phyloP scores from a whole-genome alignment of 2,888 invertebrate genomes.

The Mechanitis messenoides region DNA sequence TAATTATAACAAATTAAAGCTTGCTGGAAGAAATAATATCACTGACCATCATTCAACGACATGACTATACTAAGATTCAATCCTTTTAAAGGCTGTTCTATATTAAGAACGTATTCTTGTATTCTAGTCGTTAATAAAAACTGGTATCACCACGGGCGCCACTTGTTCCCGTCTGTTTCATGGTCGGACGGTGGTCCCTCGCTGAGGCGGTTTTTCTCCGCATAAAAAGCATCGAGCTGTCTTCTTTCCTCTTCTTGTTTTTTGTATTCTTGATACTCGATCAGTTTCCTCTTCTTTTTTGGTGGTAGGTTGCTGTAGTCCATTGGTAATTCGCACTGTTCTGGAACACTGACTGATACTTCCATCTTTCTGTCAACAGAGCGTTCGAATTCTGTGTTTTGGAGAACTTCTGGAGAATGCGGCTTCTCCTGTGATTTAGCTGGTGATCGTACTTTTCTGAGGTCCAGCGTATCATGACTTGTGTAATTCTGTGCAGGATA shows the following conservation, averaged over 20 bases:
- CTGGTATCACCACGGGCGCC: constrained; percentile 62
- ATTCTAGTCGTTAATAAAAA: constrained; percentile 7
- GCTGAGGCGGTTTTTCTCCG: constrained; percentile 51
- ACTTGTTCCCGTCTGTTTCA: constrained; percentile 57
- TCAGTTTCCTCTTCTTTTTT: constrained; percentile 73
- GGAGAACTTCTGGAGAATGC: constrained; percentile 45
- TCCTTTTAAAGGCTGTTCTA: constrained; percentile 14
- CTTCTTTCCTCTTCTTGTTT: constrained; percentile 70
- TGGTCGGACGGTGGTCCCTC: constrained; percentile 50
- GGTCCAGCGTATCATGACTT: constrained; percentile 58
- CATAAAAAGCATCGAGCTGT: constrained; percentile 61
- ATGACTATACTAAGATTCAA: too few relatives aligned
- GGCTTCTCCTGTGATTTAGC: constrained; percentile 43
- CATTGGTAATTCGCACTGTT: constrained; percentile 69
- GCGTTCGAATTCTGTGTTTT: constrained; percentile 39
- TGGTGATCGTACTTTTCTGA: constrained; percentile 67
- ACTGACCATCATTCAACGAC: constrained; percentile 31
- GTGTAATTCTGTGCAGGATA: constrained; percentile 46
- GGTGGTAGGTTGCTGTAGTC: constrained; percentile 73
- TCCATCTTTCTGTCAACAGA: constrained; percentile 54
- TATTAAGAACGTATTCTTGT: too few relatives aligned
- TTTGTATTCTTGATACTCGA: constrained; percentile 74
- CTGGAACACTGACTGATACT: constrained; percentile 52
- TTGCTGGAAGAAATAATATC: constrained; percentile 72
- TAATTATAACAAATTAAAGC: constrained; percentile 71